Percentiles rank a stretch among this genome's conserved stretches.
phyloP scores from a whole-genome alignment of 2,888 invertebrate species.

The Drosophila nr. perissopoda region DNA sequence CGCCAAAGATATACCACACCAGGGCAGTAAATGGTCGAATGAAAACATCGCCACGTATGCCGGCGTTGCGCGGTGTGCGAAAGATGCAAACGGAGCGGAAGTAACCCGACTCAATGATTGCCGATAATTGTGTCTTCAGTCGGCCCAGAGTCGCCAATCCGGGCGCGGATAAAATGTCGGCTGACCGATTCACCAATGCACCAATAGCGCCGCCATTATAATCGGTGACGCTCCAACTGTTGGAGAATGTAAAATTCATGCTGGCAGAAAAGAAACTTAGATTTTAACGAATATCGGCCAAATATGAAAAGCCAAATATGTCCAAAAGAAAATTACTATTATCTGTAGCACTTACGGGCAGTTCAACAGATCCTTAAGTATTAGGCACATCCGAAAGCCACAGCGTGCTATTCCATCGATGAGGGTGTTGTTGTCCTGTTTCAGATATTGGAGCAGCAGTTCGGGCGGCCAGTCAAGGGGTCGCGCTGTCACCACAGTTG shows the following conservation, averaged over 20 bases:
- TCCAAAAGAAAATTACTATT: neutral
- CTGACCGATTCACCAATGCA: slow-evolving; percentile 63
- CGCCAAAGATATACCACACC: slow-evolving; percentile 86
- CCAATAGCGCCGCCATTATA: slow-evolving; percentile 76
- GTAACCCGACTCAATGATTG: slow-evolving; percentile 65
- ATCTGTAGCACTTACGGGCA: slow-evolving; percentile 66
- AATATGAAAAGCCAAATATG: neutral
- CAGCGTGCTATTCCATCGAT: slow-evolving; percentile 75
- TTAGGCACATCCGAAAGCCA: slow-evolving; percentile 67
- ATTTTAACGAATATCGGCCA: neutral
- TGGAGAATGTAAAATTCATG: slow-evolving; percentile 59
- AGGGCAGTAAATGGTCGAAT: slow-evolving; percentile 86
- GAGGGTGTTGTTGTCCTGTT: slow-evolving; percentile 63
- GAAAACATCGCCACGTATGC: slow-evolving; percentile 87
- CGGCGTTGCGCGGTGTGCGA: slow-evolving; percentile 86
- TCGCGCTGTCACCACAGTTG: slow-evolving; percentile 76
- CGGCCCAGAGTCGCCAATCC: slow-evolving; percentile 62
- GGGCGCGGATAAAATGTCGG: slow-evolving; percentile 72
- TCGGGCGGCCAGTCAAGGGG: slow-evolving; percentile 57
- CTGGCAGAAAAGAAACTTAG: slow-evolving; percentile 42
- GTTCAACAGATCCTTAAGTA: slow-evolving; percentile 73
- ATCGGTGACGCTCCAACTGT: slow-evolving; percentile 76
- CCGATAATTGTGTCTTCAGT: slow-evolving; percentile 44
- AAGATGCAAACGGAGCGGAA: slow-evolving; percentile 86
- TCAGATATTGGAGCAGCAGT: slow-evolving; percentile 57